phyloP scores from a whole-genome alignment of 2,113 vertebrate genomes.

The Kryptolebias marmoratus region DNA sequence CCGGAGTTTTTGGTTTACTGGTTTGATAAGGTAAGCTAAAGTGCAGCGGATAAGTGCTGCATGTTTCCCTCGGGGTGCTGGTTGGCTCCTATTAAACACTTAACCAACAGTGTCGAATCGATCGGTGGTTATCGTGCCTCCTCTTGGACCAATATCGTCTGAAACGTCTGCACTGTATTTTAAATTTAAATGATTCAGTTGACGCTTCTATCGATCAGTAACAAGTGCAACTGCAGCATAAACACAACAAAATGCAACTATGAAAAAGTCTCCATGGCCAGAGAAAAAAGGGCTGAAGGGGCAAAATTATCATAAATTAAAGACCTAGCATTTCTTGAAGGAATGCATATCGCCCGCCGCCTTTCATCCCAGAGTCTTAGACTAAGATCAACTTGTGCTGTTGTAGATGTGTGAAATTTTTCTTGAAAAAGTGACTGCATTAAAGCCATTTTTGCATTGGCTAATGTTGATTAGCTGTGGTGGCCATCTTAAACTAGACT shows the following conservation, averaged over 20 bases:
- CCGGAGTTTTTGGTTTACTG: slow-evolving; percentile 46
- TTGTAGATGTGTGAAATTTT: too few relatives aligned
- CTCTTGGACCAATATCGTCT: slow-evolving; percentile 40
- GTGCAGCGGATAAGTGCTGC: slow-evolving; percentile 61
- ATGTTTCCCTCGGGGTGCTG: slow-evolving; percentile 44
- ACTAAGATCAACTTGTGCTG: too few relatives aligned
- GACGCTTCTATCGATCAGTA: slow-evolving; percentile 45
- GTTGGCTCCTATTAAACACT: slow-evolving; percentile 64
- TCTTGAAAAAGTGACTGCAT: too few relatives aligned
- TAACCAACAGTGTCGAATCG: slow-evolving; percentile 58
- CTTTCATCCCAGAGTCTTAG: too few relatives aligned
- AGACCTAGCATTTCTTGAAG: too few relatives aligned
- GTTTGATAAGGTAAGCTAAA: slow-evolving; percentile 46
- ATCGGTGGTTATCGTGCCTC: slow-evolving; percentile 58
- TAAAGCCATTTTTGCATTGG: too few relatives aligned
- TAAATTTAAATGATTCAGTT: slow-evolving; percentile 46
- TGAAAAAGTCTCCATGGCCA: slow-evolving; percentile 6
- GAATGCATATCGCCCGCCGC: too few relatives aligned
- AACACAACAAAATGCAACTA: slow-evolving; percentile 39
- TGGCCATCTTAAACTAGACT: too few relatives aligned
- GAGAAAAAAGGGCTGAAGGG: not conserved
- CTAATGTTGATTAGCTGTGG: too few relatives aligned
- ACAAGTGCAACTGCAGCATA: slow-evolving; percentile 33
- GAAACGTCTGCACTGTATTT: slow-evolving; percentile 39
- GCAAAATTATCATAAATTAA: slow-evolving; percentile 19